Evolutionary conservation across 2,888 invertebrate species (phyloP).

Genomic region (Itoplectis maculator): DNA sequence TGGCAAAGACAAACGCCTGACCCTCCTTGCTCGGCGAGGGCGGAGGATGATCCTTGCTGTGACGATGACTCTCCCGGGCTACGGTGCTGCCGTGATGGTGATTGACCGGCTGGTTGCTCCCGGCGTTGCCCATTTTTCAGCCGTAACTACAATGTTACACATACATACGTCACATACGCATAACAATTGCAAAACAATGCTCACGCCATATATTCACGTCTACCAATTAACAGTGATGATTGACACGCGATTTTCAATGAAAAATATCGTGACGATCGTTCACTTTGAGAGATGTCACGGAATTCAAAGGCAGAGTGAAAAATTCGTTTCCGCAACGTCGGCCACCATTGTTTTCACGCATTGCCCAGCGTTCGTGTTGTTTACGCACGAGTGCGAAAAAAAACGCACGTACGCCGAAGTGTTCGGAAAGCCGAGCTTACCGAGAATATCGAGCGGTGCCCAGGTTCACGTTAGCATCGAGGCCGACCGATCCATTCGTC

Average conservation of each 20-base stretch:
- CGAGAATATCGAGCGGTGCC: constrained; percentile 19
- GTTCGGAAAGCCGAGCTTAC: constrained; percentile 26
- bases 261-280: not conserved
- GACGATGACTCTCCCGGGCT: constrained; percentile 89
- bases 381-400: constrained; percentile 44
- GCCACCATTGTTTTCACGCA: constrained; percentile 7
- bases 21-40: constrained; percentile 88
- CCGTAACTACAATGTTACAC: constrained; percentile 50
- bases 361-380: constrained; percentile 36
- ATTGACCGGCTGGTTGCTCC: constrained; percentile 87
- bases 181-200: not conserved
- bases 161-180: not conserved
- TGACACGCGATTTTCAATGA: not conserved
- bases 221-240: not conserved
- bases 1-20: constrained; percentile 94
- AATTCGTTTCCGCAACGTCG: not conserved
- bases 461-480: constrained; percentile 44
- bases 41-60: constrained; percentile 83
- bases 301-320: not conserved
- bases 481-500: constrained; percentile 15
- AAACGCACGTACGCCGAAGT: constrained; percentile 4
- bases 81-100: constrained; percentile 76
- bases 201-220: not conserved
- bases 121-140: constrained; percentile 91
- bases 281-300: not conserved